Evolutionary conservation across 2,113 vertebrate genomes (phyloP).

Genomic region (Meriones unguiculatus): DNA sequence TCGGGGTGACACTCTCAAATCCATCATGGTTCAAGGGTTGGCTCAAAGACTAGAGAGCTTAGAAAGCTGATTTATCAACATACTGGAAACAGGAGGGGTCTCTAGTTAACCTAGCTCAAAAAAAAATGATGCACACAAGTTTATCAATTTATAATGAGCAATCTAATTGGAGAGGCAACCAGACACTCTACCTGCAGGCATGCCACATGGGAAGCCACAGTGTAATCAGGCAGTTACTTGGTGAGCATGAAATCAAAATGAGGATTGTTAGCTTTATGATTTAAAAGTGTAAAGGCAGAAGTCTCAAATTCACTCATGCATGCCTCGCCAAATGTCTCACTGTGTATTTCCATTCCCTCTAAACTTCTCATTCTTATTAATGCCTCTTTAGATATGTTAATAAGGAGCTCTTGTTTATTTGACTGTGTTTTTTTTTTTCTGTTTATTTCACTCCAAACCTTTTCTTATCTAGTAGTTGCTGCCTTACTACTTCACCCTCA

Average conservation of each 20-base stretch:
- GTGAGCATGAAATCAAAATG: background rate
- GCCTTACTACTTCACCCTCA: background rate
- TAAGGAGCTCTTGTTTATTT: background rate
- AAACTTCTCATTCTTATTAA: background rate
- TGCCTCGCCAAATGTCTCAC: background rate
- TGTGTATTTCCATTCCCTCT: background rate
- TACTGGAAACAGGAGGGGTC: background rate
- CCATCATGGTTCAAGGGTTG: background rate
- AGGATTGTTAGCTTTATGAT: background rate
- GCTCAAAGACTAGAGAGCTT: background rate
- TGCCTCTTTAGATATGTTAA: background rate
- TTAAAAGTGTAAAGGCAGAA: background rate
- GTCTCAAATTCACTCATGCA: background rate
- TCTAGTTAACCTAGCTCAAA: background rate
- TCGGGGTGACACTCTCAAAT: background rate
- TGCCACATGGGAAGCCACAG: background rate
- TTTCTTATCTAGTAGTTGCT: background rate
- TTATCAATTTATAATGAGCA: slow-evolving; percentile 49
- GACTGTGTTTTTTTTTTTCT: background rate
- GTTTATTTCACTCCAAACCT: background rate
- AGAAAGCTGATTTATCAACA: slow-evolving; percentile 18
- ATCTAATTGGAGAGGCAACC: slow-evolving; percentile 36
- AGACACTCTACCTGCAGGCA: background rate
- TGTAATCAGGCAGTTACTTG: background rate
- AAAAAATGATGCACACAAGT: background rate